Conservation (phyloP, 2,888 invertebrate species). For the Pachycephus smyrnensis region DNA sequence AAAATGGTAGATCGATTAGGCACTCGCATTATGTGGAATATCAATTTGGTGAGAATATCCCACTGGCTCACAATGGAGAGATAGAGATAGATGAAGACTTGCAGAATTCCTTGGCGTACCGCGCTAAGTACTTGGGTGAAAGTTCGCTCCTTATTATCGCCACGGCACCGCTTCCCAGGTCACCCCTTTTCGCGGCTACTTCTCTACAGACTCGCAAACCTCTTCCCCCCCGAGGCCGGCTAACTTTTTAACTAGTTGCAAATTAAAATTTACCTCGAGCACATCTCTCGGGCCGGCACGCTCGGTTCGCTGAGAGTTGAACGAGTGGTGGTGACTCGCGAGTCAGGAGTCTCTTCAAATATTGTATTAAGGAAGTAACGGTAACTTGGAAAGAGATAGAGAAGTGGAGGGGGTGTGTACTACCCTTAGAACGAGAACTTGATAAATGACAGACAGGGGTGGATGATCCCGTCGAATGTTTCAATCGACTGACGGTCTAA, state of each 20-base stretch:
- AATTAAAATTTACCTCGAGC: conserved; percentile 56
- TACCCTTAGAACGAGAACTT: too few species aligned
- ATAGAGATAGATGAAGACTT: conserved; percentile 17
- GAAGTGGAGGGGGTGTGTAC: background rate
- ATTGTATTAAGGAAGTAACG: too few species aligned
- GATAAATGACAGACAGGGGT: too few species aligned
- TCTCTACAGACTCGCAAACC: conserved; percentile 5
- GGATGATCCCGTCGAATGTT: too few species aligned
- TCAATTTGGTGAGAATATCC: too few species aligned
- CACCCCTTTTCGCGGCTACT: conserved; percentile 11
- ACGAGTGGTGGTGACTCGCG: background rate
- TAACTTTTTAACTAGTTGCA: conserved; percentile 59
- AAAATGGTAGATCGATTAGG: too few species aligned
- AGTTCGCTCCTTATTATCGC: conserved; percentile 47
- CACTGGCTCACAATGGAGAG: background rate
- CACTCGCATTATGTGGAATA: too few species aligned
- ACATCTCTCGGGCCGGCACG: background rate
- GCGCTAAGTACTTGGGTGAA: conserved; percentile 21
- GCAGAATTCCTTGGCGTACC: conserved; percentile 5
- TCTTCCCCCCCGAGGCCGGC: conserved; percentile 24
- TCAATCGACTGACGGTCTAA: too few species aligned
- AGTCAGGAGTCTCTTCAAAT: background rate
- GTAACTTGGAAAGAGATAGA: background rate
- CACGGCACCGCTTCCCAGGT: conserved; percentile 19
- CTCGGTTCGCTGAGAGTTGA: too few species aligned